Evolutionary conservation across 2,113 vertebrate species (phyloP), one percentile per base, ranked within the genome.

Genomic region (Eudorcas thomsonii): DNA sequence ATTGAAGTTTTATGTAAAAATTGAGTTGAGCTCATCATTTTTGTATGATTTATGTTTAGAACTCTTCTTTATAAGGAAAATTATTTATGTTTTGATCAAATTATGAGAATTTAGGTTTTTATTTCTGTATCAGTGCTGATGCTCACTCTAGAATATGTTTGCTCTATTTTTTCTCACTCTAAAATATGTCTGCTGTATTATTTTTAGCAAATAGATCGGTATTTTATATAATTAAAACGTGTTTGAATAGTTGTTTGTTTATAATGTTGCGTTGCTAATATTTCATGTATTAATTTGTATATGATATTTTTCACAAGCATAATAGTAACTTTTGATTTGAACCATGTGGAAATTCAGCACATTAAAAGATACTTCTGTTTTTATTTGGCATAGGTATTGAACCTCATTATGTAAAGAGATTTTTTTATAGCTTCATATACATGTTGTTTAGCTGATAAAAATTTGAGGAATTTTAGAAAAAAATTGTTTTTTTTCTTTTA

Each of bases 201-300:
- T 64, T 83, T 87, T 64, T 96, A 96, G 81, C 86, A 94, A 86
- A 81, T 74, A 78, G 39, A 81, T 78, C 39, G 71, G 6, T 52
- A 7, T 97, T 97, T 97, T 94, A 80, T 83, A 39, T 54, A 94
- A 90, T 88, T 95, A 78, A 96, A 93, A 60, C 90, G 23, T 85
- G 12, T 92, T 88, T 97, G 78, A 36, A 59, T 95, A 26, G 12
- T 85, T 71, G 16, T 74, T 90, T 94, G 21, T 57, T 50, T 89
- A 48, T 62, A 84, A 97, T 54, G 14, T 59, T 55, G 2, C 90
- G 12, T 90, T 94, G 81, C 77, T 89, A 85, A 45, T 90, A 96
- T 54, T 93, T 95, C 36, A 67, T 48, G 7, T 94, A 62, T 78
- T 83, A 82, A 54, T 62, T 26, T 91, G 82, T 93, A 59, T 19